Conservation (phyloP, 2,888 invertebrate genomes). For the Sesia apiformis region DNA sequence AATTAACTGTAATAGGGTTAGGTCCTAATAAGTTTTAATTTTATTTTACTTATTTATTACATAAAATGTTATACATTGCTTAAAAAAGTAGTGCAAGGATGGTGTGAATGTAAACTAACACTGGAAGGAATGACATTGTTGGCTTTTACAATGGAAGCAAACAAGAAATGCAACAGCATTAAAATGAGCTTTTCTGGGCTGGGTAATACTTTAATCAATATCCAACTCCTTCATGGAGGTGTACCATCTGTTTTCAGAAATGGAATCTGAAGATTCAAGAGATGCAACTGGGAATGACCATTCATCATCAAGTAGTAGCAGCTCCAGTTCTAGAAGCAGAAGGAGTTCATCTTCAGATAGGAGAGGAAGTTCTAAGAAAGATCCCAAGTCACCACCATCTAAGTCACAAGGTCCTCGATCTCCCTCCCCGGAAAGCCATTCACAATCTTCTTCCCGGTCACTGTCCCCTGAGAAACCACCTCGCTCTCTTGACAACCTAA, state of each 20-base stretch:
- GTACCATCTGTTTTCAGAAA: constrained; percentile 52
- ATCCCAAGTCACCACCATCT: constrained; percentile 22
- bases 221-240: constrained; percentile 13
- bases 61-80: too few species aligned
- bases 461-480: constrained; percentile 25
- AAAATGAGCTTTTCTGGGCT: constrained; percentile 19
- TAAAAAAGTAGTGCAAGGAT: neutral
- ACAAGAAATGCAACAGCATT: constrained; percentile 2
- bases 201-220: constrained; percentile 9
- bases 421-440: constrained; percentile 38
- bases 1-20: too few species aligned
- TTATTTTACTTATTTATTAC: too few species aligned
- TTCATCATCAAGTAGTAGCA: constrained; percentile 66
- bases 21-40: too few species aligned
- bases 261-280: constrained; percentile 78
- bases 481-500: constrained; percentile 51
- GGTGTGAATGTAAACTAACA: constrained; percentile 7
- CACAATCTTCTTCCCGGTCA: constrained; percentile 22
- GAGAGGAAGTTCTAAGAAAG: constrained; percentile 53
- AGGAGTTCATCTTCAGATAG: constrained; percentile 55
- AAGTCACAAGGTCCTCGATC: constrained; percentile 32
- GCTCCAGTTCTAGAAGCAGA: constrained; percentile 59
- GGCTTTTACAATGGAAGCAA: neutral
- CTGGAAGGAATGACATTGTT: constrained; percentile 1
- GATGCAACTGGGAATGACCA: constrained; percentile 59